A percentile compares a stretch with the other conserved stretches of the same genome.
Conservation (phyloP, 2,888 invertebrate genomes). For the Agrochola lychnidis region DNA sequence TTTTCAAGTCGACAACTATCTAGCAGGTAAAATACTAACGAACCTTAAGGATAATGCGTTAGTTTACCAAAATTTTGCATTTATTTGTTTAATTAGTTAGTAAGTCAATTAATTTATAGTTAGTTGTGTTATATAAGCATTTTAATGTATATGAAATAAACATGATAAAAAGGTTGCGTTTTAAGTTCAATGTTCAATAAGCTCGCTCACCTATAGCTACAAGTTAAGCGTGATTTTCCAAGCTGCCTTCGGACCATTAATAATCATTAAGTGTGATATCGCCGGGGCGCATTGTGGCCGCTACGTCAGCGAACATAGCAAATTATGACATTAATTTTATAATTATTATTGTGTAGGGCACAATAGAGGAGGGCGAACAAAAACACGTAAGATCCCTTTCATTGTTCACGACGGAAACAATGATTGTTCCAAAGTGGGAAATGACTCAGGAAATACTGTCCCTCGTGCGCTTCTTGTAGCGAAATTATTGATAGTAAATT, state of each 20-base stretch:
- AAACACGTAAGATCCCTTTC: conserved; percentile 79
- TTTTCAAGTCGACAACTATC: too few species aligned
- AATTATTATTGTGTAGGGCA: conserved; percentile 82
- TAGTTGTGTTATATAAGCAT: too few species aligned
- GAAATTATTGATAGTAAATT: conserved; percentile 16
- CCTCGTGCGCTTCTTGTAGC: conserved; percentile 49
- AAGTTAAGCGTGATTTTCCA: conserved; percentile 77
- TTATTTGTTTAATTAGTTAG: too few species aligned
- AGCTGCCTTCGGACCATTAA: conserved; percentile 80
- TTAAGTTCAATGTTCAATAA: conserved; percentile 32
- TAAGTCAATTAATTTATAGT: too few species aligned
- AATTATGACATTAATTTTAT: conserved; percentile 87
- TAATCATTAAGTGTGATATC: conserved; percentile 84
- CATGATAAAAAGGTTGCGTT: background rate
- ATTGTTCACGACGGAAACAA: conserved; percentile 80
- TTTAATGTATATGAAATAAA: too few species aligned
- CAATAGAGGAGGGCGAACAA: conserved; percentile 79
- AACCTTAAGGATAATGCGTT: too few species aligned
- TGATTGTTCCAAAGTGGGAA: conserved; percentile 77
- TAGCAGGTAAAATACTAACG: background rate
- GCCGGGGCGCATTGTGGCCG: conserved; percentile 75
- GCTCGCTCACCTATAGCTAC: conserved; percentile 38
- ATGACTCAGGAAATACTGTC: conserved; percentile 75
- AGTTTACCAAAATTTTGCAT: too few species aligned
- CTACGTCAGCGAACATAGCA: conserved; percentile 75